A percentile compares a stretch with the other conserved stretches of the same genome.
These are phyloP conservation scores for Synergus gifuensis DNA, from an alignment of 2,888 invertebrate species.

Conservation along the genomic window DNA sequence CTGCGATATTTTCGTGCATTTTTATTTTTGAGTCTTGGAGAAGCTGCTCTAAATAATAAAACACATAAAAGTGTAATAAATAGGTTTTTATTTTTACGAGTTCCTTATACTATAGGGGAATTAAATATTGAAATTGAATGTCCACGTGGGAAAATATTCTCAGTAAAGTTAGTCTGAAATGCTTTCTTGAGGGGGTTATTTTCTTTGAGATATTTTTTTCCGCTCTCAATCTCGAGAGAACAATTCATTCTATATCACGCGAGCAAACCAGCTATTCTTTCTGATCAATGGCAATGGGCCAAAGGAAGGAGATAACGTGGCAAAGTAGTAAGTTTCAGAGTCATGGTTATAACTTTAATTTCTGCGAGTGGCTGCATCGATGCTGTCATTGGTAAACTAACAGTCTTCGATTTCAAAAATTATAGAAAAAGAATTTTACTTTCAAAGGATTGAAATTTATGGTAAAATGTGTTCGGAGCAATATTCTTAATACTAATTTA, in stretches of 20 bases:
- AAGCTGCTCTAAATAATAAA: too few relatives aligned
- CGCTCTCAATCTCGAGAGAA: constrained; percentile 21
- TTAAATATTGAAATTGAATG: constrained; percentile 23
- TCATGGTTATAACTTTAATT: constrained; percentile 33
- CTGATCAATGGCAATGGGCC: constrained; percentile 35
- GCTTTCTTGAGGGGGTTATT: constrained; percentile 25
- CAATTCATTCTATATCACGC: constrained; percentile 37
- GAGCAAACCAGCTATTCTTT: constrained; percentile 26
- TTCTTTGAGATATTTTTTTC: constrained; percentile 31
- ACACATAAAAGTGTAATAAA: not conserved
- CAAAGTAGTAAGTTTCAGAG: constrained; percentile 31
- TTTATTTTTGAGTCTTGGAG: too few relatives aligned
- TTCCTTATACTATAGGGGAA: not conserved
- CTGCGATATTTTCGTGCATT: too few relatives aligned
- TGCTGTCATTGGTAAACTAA: constrained; percentile 13
- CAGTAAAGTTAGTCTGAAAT: constrained; percentile 22
- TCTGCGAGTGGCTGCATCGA: constrained; percentile 33
- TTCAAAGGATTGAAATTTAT: too few relatives aligned
- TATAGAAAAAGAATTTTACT: too few relatives aligned
- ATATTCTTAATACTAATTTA: too few relatives aligned
- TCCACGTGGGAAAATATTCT: constrained; percentile 22
- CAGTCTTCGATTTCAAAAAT: not conserved
- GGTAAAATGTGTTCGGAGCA: too few relatives aligned
- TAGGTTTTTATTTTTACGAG: constrained; percentile 8
- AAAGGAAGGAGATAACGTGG: constrained; percentile 27